Evolutionary conservation across 1,140 invertebrate genomes (phyloP), one percentile per base, ranked within the genome.

Genomic region (Brachionus paranguensis): DNA sequence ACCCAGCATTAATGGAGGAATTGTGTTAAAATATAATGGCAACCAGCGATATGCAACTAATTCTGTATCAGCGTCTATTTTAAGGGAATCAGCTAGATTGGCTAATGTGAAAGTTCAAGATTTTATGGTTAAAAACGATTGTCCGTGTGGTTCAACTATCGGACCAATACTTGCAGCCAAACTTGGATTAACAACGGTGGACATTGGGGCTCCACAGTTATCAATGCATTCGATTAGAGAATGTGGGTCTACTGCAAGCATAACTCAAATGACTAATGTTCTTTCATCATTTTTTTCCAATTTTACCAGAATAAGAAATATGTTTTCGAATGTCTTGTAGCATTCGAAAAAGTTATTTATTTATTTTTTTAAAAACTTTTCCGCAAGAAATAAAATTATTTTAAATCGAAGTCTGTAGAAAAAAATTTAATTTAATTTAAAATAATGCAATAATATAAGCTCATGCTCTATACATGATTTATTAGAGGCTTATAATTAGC

Each of bases 181-280:
- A 78, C 86, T 91, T 10, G 91, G 90, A 2, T 87, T 91, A 74
- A 87, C 87, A 14, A 90, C 90, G 3, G 86, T 91, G 53, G 91
- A 91, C 85, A 86, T 91, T 17, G 91, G 91, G 6, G 88, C 87
- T 4, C 87, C 91, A 4, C 90, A 91, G 85, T 86, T 91, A 12
- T 87, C 87, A n/a, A 91, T 91, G 91, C 91, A 91, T 86, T 90
- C 90, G n/a, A 90, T 90, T 81, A 85, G 91, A 55, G 90, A 91
- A 86, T 90, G 89, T 87, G 88, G 88, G 17, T 88, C 87, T 83
- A 90, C 88, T 1, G 85, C 86, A 0, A 87, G 87, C 84, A 85
- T 86, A 72, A 83, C 78, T 65, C 85, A 86, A 41, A 85, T 84
- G 81, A 70, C 65, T 11, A 84, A 70, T 64, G 10, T 81, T 12